These are phyloP conservation scores for Pogonocherus hispidulus DNA, from an alignment of 2,888 invertebrate species.

Conservation along the genomic window DNA sequence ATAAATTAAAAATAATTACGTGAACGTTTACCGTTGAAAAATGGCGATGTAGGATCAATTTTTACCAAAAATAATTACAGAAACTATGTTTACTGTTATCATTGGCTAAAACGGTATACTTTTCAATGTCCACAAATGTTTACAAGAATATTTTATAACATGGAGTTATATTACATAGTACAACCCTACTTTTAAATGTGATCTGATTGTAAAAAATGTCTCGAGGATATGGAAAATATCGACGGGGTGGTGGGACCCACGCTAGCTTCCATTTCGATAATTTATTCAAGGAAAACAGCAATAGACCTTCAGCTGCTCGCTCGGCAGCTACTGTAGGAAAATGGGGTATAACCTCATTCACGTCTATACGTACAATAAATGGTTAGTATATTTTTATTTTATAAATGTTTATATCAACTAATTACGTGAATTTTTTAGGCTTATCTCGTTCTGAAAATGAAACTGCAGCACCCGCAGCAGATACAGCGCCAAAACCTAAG, in stretches of 20 bases:
- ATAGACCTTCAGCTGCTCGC: slow-evolving; percentile 89
- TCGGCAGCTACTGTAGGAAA: slow-evolving; percentile 93
- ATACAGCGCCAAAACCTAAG: slow-evolving; percentile 79
- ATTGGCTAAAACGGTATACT: not conserved
- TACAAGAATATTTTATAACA: slow-evolving; percentile 14
- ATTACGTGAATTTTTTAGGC: too few relatives aligned
- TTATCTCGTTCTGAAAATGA: slow-evolving; percentile 49
- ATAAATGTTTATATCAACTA: not conserved
- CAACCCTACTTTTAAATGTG: slow-evolving; percentile 18
- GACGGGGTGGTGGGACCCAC: slow-evolving; percentile 66
- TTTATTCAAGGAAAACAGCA: slow-evolving; percentile 82
- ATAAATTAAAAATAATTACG: slow-evolving; percentile 4
- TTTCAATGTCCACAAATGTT: not conserved
- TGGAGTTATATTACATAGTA: not conserved
- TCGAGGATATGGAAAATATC: slow-evolving; percentile 69
- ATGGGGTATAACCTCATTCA: slow-evolving; percentile 95
- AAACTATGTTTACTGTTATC: slow-evolving; percentile 9
- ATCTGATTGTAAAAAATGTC: slow-evolving; percentile 61
- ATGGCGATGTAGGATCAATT: slow-evolving; percentile 43
- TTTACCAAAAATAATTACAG: slow-evolving; percentile 32
- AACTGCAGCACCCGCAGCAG: slow-evolving; percentile 41
- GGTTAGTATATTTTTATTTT: slow-evolving; percentile 68
- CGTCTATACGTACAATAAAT: slow-evolving; percentile 87
- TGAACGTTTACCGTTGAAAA: slow-evolving; percentile 39
- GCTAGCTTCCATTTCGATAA: slow-evolving; percentile 78